Base-by-base conservation (phyloP, 2,797 vertebrate species). In the Orestias chungarensis region DNA sequence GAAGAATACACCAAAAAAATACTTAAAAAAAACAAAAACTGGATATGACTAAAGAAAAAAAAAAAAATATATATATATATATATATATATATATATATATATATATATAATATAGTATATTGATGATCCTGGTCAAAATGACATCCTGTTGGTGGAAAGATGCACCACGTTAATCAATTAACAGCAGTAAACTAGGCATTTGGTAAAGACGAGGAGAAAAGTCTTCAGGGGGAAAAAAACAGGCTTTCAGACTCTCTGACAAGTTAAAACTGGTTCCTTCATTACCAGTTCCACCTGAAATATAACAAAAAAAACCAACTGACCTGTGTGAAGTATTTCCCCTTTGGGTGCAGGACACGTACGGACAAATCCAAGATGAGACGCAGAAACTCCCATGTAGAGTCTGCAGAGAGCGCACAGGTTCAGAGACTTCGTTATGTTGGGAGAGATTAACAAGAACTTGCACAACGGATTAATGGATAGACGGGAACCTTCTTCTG, bases 311-410 rank as follows among this genome's bases (percentile, higher is more conserved):
- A 33, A 38, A 1, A 38, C 6, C 2, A 7, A 71, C 91, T 87
- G 85, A 99, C 97, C 96, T 99, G 97, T 84, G 97, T 98, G 83
- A 98, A 98, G 80, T 99, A 99, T 78, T 98, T 99, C 68, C 98
- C 98, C 85, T 94, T 93, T 55, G 96, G 95, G 82, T 97, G 96
- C 89, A 99, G 89, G 74, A 99, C 96, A 90, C 96, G 96, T 87
- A 99, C 96, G 10, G 97, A 98, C 83, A 99, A 95, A 87, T 99
- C 98, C 79, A 99, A 95, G 93, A 99, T 99, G 88, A 99, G 95
- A 74, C 95, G 94, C 54, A 99, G 93, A 91, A 99, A 99, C 75
- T 98, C 98, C 98, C 98, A 99, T 0, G 95, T 99, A 3, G 98
- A 99, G 92, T 99, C 97, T 99, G 83, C 3, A 74, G 54, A 77